phyloP scores from a whole-genome alignment of 2,113 vertebrate genomes.

The Dicaeum eximium region DNA sequence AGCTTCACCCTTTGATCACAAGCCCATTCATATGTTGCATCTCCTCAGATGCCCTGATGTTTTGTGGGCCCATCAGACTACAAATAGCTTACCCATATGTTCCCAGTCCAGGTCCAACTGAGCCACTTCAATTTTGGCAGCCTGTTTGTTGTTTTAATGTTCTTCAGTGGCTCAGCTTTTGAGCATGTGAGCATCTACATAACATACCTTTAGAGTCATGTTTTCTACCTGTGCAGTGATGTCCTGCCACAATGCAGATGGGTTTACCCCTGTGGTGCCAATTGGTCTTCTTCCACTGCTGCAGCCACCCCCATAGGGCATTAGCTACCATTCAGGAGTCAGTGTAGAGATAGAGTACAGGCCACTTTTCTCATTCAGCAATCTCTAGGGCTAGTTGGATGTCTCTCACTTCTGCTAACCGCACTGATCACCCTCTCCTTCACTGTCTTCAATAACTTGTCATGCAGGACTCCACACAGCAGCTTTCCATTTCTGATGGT shows the following conservation, averaged over 20 bases:
- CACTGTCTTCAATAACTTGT: too few relatives aligned
- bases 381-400: too few relatives aligned
- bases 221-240: background rate
- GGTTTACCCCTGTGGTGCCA: background rate
- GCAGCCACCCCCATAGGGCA: background rate
- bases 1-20: too few relatives aligned
- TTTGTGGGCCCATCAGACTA: background rate
- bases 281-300: background rate
- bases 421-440: too few relatives aligned
- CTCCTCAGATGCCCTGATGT: background rate
- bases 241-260: background rate
- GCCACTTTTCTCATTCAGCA: background rate
- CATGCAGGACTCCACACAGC: too few relatives aligned
- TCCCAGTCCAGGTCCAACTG: background rate
- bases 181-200: fast-evolving
- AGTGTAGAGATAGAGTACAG: background rate
- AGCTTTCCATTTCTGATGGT: too few relatives aligned
- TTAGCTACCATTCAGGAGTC: background rate
- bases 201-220: background rate
- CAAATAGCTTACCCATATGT: background rate
- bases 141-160: background rate
- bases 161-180: background rate
- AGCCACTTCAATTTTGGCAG: background rate
- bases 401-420: too few relatives aligned
- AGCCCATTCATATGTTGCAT: too few relatives aligned